Percentiles rank a stretch among this genome's conserved stretches.
These are phyloP conservation scores for Etia nguti DNA, from an alignment of 2,113 vertebrate genomes.

Conservation along the genomic window DNA sequence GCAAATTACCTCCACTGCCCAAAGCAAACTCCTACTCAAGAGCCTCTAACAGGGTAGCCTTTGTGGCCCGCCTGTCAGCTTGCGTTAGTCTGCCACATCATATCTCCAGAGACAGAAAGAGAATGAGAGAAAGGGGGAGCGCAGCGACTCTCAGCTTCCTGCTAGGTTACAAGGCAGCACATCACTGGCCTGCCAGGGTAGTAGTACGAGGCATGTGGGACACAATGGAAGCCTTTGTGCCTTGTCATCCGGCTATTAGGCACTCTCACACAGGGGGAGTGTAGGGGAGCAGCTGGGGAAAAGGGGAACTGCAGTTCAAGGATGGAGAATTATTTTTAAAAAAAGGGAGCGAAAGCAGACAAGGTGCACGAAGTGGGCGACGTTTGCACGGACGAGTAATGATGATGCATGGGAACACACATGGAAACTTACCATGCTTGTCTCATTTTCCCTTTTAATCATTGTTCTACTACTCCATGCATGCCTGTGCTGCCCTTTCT, in stretches of 20 bases:
- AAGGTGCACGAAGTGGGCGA: not conserved
- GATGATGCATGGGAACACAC: constrained; percentile 43
- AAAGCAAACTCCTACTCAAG: constrained; percentile 37
- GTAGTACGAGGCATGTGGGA: constrained; percentile 63
- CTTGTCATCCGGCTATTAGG: constrained; percentile 71
- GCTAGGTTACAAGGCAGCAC: constrained; percentile 61
- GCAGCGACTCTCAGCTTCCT: constrained; percentile 36
- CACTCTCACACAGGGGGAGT: constrained; percentile 25
- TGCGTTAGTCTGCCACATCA: constrained; percentile 73
- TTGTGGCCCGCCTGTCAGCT: constrained; percentile 76
- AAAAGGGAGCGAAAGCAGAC: not conserved
- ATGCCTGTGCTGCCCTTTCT: not conserved
- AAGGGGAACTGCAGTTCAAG: not conserved
- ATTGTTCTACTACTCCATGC: not conserved
- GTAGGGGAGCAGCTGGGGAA: not conserved
- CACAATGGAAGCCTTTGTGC: constrained; percentile 78
- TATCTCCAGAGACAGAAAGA: constrained; percentile 54
- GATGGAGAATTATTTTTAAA: constrained; percentile 58
- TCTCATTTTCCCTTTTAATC: constrained; percentile 3
- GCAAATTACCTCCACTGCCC: constrained; percentile 38
- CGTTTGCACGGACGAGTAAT: not conserved
- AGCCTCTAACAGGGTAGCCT: constrained; percentile 60
- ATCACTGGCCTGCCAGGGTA: constrained; percentile 63
- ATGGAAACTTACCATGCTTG: not conserved
- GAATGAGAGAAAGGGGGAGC: not conserved